These are phyloP conservation scores for Tanypteryx hageni DNA, from an alignment of 2,888 invertebrate genomes.

Conservation along the genomic window DNA sequence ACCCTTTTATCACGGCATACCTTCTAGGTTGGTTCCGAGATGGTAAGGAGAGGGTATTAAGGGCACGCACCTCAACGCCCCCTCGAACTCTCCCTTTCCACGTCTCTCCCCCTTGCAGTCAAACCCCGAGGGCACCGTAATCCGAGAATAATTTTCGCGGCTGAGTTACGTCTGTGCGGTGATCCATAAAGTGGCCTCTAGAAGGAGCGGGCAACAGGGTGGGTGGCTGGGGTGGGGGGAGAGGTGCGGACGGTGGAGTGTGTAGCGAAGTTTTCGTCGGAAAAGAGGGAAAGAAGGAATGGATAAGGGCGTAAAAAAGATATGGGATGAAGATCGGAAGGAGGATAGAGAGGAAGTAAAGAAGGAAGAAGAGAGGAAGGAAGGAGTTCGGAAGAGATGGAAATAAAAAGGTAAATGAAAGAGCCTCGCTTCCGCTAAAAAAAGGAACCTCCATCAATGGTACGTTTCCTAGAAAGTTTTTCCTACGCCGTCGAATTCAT, in stretches of 20 bases:
- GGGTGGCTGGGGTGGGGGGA: not conserved
- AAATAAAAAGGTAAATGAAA: not conserved
- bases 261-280: not conserved
- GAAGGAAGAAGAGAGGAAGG: too few relatives aligned
- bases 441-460: not conserved
- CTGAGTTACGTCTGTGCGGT: conserved; percentile 55
- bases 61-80: not conserved
- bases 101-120: not conserved
- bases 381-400: not conserved
- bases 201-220: not conserved
- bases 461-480: conserved; percentile 25
- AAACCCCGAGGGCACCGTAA: conserved; percentile 50
- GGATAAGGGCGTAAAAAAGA: not conserved
- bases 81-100: not conserved
- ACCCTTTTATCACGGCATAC: too few relatives aligned
- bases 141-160: conserved; percentile 63
- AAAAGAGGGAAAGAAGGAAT: not conserved
- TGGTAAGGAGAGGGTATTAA: too few relatives aligned
- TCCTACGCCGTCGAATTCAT: too few relatives aligned
- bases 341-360: not conserved
- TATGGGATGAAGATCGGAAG: not conserved
- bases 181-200: conserved; percentile 40
- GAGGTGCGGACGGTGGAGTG: not conserved
- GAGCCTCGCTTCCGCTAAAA: not conserved
- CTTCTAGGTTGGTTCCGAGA: too few relatives aligned